These are phyloP conservation scores for Toxotes lorentzi DNA, from an alignment of 2,797 vertebrate genomes.

Conservation along the genomic window DNA sequence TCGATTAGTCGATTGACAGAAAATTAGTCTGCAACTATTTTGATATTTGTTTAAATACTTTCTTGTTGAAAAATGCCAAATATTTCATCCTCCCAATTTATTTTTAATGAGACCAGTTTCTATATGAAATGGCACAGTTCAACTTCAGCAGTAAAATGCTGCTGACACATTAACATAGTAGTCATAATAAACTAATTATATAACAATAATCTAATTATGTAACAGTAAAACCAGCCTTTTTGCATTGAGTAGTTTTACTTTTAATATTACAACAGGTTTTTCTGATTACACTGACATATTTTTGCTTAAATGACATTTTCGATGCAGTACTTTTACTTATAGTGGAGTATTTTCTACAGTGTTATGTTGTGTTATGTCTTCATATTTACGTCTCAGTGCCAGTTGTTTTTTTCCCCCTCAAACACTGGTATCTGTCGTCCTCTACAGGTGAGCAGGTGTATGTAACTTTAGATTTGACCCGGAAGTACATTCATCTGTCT, in stretches of 20 bases:
- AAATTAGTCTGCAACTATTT: neutral
- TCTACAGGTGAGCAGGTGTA: neutral
- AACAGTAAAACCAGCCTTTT: too few species aligned
- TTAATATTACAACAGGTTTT: too few species aligned
- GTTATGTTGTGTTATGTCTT: too few species aligned
- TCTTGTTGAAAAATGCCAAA: neutral
- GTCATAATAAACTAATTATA: neutral
- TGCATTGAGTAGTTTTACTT: too few species aligned
- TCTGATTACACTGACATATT: too few species aligned
- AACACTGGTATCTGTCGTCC: slow-evolving; percentile 31
- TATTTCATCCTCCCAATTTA: neutral
- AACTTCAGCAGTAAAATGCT: neutral
- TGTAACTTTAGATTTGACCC: slow-evolving; percentile 56
- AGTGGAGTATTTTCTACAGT: too few species aligned
- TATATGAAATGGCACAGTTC: neutral
- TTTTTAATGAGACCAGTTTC: neutral
- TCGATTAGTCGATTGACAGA: neutral
- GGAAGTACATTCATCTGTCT: slow-evolving; percentile 58
- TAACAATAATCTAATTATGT: too few species aligned
- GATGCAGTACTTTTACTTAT: too few species aligned
- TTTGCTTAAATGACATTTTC: too few species aligned
- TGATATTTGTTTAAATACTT: neutral
- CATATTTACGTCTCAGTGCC: too few species aligned
- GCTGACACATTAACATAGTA: too few species aligned
- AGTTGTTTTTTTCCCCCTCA: too few species aligned